A percentile compares a stretch with the other conserved stretches of the same genome.
These are phyloP conservation scores for Belonocnema kinseyi DNA, from an alignment of 1,140 invertebrate species.

Conservation along the genomic window DNA sequence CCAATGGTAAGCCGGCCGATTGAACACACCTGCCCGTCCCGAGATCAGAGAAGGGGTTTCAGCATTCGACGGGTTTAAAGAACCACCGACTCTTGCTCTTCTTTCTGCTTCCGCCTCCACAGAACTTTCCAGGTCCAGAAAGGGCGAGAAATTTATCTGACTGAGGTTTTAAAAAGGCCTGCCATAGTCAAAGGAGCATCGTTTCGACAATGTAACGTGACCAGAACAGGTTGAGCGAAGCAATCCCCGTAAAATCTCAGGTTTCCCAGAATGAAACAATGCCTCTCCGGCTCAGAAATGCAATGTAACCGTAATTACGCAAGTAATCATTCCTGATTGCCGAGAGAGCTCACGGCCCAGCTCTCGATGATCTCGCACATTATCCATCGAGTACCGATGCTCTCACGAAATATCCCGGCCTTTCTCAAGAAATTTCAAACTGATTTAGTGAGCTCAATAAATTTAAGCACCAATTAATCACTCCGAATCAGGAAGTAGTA, in stretches of 20 bases:
- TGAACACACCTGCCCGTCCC: conserved; percentile 55
- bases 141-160: too few relatives aligned
- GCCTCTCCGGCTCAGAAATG: conserved; percentile 55
- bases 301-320: conserved; percentile 69
- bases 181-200: neutral
- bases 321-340: conserved; percentile 66
- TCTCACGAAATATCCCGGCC: conserved; percentile 38
- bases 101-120: conserved; percentile 45
- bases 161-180: neutral
- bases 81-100: conserved; percentile 33
- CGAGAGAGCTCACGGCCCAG: conserved; percentile 47
- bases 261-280: conserved; percentile 71
- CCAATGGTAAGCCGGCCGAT: conserved; percentile 45
- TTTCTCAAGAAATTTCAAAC: conserved; percentile 38
- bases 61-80: conserved; percentile 34
- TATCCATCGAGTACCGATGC: conserved; percentile 38
- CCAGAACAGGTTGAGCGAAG: conserved; percentile 49
- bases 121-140: conserved; percentile 45
- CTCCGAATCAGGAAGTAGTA: too few relatives aligned
- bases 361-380: conserved; percentile 48
- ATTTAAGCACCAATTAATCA: too few relatives aligned
- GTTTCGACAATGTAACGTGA: conserved; percentile 28
- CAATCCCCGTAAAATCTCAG: conserved; percentile 55
- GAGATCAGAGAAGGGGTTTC: conserved; percentile 50
- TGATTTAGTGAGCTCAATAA: conserved; percentile 14